Evolutionary conservation across 1,140 invertebrate genomes (phyloP).

Genomic region (Sitophilus oryzae): DNA sequence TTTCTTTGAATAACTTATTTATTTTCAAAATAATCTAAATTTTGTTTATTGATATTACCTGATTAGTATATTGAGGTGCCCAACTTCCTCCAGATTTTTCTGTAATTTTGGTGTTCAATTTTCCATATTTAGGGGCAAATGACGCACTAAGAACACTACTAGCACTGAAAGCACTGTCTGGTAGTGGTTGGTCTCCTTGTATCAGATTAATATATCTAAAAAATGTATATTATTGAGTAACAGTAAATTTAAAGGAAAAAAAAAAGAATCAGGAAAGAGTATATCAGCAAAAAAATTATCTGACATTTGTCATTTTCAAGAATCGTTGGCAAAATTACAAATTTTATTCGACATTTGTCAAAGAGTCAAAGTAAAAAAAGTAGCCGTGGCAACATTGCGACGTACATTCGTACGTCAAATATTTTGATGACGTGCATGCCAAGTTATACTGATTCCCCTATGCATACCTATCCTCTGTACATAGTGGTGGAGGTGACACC

Average conservation of each 20-base stretch:
- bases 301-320: too few relatives aligned
- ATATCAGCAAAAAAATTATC: too few relatives aligned
- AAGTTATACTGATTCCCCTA: too few relatives aligned
- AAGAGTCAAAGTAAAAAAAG: too few relatives aligned
- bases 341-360: too few relatives aligned
- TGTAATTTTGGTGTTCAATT: conserved; percentile 42
- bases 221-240: too few relatives aligned
- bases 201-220: conserved; percentile 49
- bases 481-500: conserved; percentile 37
- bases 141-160: conserved; percentile 48
- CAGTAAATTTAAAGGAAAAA: too few relatives aligned
- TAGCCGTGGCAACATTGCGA: too few relatives aligned
- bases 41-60: conserved; percentile 18
- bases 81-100: conserved; percentile 51
- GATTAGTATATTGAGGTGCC: conserved; percentile 53
- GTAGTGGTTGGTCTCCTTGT: conserved; percentile 48
- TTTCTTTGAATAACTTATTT: conserved; percentile 3
- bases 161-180: conserved; percentile 53
- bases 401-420: too few relatives aligned
- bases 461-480: conserved; percentile 36
- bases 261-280: too few relatives aligned
- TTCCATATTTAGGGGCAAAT: conserved; percentile 50
- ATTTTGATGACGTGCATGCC: too few relatives aligned
- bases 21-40: neutral
- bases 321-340: too few relatives aligned